Evolutionary conservation across 2,113 vertebrate species (phyloP).

Genomic region (Tympanuchus pallidicinctus): DNA sequence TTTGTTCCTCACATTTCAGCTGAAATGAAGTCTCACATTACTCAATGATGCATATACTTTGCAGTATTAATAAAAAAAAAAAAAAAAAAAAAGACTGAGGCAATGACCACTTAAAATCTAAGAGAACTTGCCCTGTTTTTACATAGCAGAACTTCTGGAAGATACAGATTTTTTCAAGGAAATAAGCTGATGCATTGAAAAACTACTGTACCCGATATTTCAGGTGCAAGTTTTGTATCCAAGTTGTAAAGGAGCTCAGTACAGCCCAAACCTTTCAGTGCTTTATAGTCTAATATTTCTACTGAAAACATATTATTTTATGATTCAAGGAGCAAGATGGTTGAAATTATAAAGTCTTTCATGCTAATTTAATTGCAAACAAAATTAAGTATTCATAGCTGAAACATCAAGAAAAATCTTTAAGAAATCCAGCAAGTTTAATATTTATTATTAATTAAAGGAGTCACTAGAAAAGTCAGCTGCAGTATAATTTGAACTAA

Average conservation of each 20-base stretch:
- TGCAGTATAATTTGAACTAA: not conserved
- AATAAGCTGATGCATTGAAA: not conserved
- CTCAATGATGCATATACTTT: not conserved
- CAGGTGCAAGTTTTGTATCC: not conserved
- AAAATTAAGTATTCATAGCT: not conserved
- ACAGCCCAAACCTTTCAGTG: not conserved
- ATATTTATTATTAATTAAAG: not conserved
- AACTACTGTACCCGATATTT: not conserved
- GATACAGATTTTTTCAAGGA: not conserved
- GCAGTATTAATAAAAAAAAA: not conserved
- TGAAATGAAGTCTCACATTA: not conserved
- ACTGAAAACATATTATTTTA: not conserved
- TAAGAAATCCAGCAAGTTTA: not conserved
- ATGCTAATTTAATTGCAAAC: not conserved
- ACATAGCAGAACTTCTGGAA: not conserved
- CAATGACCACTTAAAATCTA: not conserved
- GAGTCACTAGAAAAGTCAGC: not conserved
- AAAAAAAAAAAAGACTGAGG: not conserved
- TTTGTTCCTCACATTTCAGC: not conserved
- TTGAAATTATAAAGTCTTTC: not conserved
- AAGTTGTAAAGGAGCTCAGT: not conserved
- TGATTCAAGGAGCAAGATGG: not conserved
- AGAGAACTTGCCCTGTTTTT: not conserved
- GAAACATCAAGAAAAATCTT: not conserved
- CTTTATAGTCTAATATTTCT: not conserved